A percentile compares a stretch with the other conserved stretches of the same genome.
These are phyloP conservation scores for Aotus griseimembra DNA, from an alignment of 2,797 vertebrate species.

Conservation along the genomic window DNA sequence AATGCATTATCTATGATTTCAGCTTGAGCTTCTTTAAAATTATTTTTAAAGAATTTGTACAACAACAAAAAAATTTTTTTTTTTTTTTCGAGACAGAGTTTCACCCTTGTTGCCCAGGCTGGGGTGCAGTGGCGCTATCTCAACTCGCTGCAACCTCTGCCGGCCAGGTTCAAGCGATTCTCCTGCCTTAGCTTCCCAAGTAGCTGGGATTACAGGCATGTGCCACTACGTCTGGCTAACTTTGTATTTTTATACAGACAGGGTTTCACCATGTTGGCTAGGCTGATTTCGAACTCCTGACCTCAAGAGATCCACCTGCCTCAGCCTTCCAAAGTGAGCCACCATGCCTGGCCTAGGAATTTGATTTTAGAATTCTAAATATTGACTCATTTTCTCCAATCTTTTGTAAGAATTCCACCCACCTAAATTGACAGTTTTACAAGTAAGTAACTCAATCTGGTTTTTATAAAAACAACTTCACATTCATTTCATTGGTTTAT, in stretches of 20 bases:
- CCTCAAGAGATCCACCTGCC: neutral
- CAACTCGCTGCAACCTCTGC: neutral
- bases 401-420: neutral
- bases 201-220: neutral
- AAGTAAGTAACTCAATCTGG: neutral
- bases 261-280: too few species aligned
- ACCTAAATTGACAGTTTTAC: neutral
- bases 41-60: neutral
- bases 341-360: neutral
- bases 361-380: neutral
- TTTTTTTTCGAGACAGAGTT: neutral
- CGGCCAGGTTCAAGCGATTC: neutral
- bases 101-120: neutral
- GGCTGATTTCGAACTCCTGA: neutral
- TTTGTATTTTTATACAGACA: neutral
- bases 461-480: neutral
- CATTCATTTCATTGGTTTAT: neutral
- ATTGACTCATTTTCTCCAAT: neutral
- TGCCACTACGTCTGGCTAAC: neutral
- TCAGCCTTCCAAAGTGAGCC: neutral
- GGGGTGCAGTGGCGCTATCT: neutral
- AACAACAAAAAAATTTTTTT: neutral
- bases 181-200: neutral
- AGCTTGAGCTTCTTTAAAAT: neutral
- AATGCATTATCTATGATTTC: accelerated